A percentile compares a stretch with the other conserved stretches of the same genome.
These are phyloP conservation scores for Heliconius melpomene DNA, from an alignment of 1,140 invertebrate genomes.

Conservation along the genomic window DNA sequence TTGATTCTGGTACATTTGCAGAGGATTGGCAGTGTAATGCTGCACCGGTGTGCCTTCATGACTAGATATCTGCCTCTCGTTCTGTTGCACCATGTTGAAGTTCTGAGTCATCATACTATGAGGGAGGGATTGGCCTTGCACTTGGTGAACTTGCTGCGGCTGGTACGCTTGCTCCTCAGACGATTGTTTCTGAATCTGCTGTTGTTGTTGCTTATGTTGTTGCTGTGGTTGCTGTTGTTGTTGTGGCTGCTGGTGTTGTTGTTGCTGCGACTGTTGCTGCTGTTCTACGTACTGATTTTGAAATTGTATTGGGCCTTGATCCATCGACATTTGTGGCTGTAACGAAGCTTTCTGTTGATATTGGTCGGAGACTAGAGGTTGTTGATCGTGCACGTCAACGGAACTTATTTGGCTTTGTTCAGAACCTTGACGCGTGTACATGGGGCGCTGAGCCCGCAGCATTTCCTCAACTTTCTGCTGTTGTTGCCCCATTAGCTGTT, in stretches of 20 bases:
- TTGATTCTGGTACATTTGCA: conserved; percentile 72
- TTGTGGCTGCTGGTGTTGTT: not conserved
- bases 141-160: conserved; percentile 51
- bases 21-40: conserved; percentile 71
- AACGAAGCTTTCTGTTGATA: conserved; percentile 73
- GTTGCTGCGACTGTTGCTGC: not conserved
- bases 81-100: conserved; percentile 64
- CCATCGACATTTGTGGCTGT: conserved; percentile 67
- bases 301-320: conserved; percentile 65
- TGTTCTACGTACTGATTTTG: conserved; percentile 64
- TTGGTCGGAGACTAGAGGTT: conserved; percentile 61
- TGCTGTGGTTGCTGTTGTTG: not conserved
- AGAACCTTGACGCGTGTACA: conserved; percentile 69
- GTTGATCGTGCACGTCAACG: conserved; percentile 63
- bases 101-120: conserved; percentile 66
- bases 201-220: not conserved
- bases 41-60: conserved; percentile 80
- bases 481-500: conserved; percentile 80
- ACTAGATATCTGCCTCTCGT: conserved; percentile 78
- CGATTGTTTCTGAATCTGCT: not conserved
- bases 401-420: conserved; percentile 73
- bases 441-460: conserved; percentile 67
- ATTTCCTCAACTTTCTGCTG: conserved; percentile 77
- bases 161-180: not conserved
- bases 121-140: conserved; percentile 72